Evolutionary conservation across 2,888 invertebrate genomes (phyloP).

Genomic region (Orthosia gothica): DNA sequence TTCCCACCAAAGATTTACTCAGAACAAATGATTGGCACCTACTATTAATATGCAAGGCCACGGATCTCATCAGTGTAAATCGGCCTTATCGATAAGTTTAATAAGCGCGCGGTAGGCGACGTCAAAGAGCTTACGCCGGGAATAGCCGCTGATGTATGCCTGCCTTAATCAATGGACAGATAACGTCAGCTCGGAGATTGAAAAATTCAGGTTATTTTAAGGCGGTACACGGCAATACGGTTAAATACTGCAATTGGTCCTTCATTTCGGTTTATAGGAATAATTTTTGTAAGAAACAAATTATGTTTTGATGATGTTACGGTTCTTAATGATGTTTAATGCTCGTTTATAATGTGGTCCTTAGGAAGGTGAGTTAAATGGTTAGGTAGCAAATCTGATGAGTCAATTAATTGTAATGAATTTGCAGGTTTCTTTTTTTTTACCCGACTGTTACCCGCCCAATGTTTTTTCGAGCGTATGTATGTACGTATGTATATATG

Average conservation of each 20-base stretch:
- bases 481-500: too few species aligned
- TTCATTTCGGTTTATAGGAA: conserved; percentile 40
- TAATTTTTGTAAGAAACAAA: conserved; percentile 36
- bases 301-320: conserved; percentile 44
- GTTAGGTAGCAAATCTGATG: conserved; percentile 18
- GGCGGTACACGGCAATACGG: conserved; percentile 32
- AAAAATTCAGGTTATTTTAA: conserved; percentile 67
- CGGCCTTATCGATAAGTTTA: conserved; percentile 79
- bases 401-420: conserved; percentile 33
- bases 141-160: conserved; percentile 73
- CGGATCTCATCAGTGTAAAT: conserved; percentile 82
- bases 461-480: too few species aligned
- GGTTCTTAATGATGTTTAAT: conserved; percentile 43
- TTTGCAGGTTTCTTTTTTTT: not conserved
- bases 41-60: conserved; percentile 79
- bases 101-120: conserved; percentile 68
- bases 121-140: conserved; percentile 71
- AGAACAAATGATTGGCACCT: conserved; percentile 50
- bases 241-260: conserved; percentile 55
- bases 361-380: conserved; percentile 17
- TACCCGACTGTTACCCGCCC: too few species aligned
- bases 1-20: conserved; percentile 46
- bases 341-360: conserved; percentile 14
- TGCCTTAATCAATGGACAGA: conserved; percentile 77
- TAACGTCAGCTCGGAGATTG: conserved; percentile 71